phyloP scores from a whole-genome alignment of 2,888 invertebrate species.

The Tipula vernalis region DNA sequence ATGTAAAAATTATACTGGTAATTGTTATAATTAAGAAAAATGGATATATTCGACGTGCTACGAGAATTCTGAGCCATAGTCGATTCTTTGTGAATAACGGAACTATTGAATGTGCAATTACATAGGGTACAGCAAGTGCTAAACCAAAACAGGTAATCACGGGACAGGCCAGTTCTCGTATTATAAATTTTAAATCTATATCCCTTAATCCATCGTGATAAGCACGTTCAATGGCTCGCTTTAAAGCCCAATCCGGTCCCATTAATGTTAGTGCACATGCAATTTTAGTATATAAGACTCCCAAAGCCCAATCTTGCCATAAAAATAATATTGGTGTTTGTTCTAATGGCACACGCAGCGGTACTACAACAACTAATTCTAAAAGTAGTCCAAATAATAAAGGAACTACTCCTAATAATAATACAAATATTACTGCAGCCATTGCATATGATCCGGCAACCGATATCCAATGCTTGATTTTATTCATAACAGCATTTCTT shows the following conservation, averaged over 20 bases:
- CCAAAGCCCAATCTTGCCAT: constrained; percentile 96
- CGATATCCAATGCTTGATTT: constrained; percentile 59
- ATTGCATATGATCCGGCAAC: constrained; percentile 64
- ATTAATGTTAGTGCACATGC: constrained; percentile 93
- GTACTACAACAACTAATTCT: constrained; percentile 84
- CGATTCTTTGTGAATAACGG: constrained; percentile 53
- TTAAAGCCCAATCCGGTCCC: constrained; percentile 94
- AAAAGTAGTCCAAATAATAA: constrained; percentile 82
- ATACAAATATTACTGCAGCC: constrained; percentile 49
- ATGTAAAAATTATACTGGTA: constrained; percentile 54
- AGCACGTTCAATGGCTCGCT: constrained; percentile 82
- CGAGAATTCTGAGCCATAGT: constrained; percentile 51
- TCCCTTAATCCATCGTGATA: constrained; percentile 89
- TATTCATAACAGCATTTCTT: constrained; percentile 57
- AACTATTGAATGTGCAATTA: constrained; percentile 63
- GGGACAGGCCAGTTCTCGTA: constrained; percentile 77
- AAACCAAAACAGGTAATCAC: constrained; percentile 80
- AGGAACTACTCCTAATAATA: constrained; percentile 82
- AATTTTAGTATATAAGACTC: constrained; percentile 94
- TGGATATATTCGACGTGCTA: constrained; percentile 81
- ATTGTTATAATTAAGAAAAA: constrained; percentile 63
- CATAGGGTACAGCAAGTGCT: constrained; percentile 87
- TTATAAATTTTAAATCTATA: constrained; percentile 78
- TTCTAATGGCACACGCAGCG: constrained; percentile 79
- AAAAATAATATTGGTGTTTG: constrained; percentile 82